Evolutionary conservation across 2,797 vertebrate species (phyloP).

Genomic region (Leptatherina wallacei): DNA sequence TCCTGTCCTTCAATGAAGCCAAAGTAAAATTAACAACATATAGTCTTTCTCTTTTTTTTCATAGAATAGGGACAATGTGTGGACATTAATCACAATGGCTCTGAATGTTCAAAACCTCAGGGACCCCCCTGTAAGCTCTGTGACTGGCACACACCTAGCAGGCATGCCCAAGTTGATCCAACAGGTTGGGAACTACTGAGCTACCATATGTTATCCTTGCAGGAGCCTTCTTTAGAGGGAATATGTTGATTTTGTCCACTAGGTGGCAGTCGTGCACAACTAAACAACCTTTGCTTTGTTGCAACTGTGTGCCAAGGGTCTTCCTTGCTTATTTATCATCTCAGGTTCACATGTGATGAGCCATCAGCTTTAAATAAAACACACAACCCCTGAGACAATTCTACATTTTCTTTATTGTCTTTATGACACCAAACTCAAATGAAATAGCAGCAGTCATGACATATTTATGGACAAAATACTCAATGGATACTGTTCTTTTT

Average conservation of each 20-base stretch:
- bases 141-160: too few relatives aligned
- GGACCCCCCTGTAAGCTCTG: too few relatives aligned
- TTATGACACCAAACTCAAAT: background rate
- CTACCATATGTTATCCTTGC: background rate
- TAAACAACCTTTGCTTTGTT: conserved; percentile 51
- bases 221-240: background rate
- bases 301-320: conserved; percentile 12
- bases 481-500: background rate
- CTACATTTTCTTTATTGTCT: background rate
- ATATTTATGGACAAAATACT: background rate
- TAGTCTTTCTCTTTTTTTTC: too few relatives aligned
- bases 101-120: too few relatives aligned
- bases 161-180: too few relatives aligned
- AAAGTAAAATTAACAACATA: too few relatives aligned
- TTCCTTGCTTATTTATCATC: conserved; percentile 54
- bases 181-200: too few relatives aligned
- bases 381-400: background rate
- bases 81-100: too few relatives aligned
- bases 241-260: background rate
- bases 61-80: too few relatives aligned
- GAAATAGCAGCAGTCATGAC: background rate
- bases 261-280: conserved; percentile 20
- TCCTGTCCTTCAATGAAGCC: too few relatives aligned
- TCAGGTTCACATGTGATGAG: conserved; percentile 53
- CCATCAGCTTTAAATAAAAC: conserved; percentile 55